Conservation (phyloP, 2,797 vertebrate species). For the Melanotaenia maccullochi region DNA sequence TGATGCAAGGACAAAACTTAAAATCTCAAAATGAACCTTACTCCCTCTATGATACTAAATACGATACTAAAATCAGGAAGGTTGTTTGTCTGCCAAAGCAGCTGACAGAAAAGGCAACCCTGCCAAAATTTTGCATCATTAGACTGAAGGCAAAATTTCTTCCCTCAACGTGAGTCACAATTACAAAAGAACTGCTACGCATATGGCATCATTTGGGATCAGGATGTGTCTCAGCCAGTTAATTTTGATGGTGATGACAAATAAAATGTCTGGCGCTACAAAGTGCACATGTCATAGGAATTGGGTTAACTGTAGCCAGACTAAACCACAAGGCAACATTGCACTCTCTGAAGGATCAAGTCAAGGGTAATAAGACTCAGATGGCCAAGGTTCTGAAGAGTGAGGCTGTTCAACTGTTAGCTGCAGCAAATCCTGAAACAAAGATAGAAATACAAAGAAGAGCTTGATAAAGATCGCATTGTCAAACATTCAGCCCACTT, state of each 20-base stretch:
- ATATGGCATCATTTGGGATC: slow-evolving; percentile 45
- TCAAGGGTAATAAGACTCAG: slow-evolving; percentile 42
- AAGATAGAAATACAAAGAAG: slow-evolving; percentile 31
- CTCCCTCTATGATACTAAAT: neutral
- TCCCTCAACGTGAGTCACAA: slow-evolving; percentile 54
- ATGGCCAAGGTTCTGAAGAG: slow-evolving; percentile 24
- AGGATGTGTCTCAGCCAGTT: slow-evolving; percentile 62
- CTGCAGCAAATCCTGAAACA: slow-evolving; percentile 19
- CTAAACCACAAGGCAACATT: slow-evolving; percentile 48
- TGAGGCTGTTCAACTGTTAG: slow-evolving; percentile 28
- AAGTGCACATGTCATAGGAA: slow-evolving; percentile 56
- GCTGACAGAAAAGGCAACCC: slow-evolving; percentile 21
- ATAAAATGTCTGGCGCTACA: slow-evolving; percentile 62
- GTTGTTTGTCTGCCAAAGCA: slow-evolving; percentile 25
- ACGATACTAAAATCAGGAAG: slow-evolving; percentile 13
- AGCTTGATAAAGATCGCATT: slow-evolving; percentile 25
- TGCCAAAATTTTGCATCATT: slow-evolving; percentile 31
- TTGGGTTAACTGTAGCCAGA: slow-evolving; percentile 48
- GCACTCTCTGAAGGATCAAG: slow-evolving; percentile 46
- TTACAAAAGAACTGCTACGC: slow-evolving; percentile 39
- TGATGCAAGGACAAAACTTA: slow-evolving; percentile 20
- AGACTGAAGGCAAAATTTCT: slow-evolving; percentile 39
- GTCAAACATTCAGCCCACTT: neutral
- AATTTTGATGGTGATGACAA: slow-evolving; percentile 57
- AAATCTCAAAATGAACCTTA: neutral